Base-by-base conservation (phyloP, 2,888 invertebrate genomes). In the Xestia sexstrigata region DNA sequence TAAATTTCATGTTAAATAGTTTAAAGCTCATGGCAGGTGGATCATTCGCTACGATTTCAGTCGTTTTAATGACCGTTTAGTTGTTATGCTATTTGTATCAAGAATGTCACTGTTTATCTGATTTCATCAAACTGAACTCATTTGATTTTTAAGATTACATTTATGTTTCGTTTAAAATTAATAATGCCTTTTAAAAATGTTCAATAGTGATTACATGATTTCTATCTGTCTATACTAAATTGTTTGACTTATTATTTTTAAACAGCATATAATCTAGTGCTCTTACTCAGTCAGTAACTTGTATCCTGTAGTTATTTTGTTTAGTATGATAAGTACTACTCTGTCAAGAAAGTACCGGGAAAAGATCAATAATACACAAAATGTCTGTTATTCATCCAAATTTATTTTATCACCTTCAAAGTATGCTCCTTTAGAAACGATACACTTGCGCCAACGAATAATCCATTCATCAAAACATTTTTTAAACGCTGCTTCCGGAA, bases 21-120 rank as follows among this genome's bases (percentile, higher is more conserved):
- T 45, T 45, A 13, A 9, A 45, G 42, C 9, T 62, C 49, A 6
- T 35, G 15, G 15, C 23, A 1, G 4, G 11, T 30, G 1, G 4
- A 35, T 6, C 6, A 47, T 49, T 49, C 23, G 2, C 8, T 17
- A 2, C n/a, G 13, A 52, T 20, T 39, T 9, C 13, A 17, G 6
- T 35, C 5, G 17, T 15, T 60, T 5, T 23, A 66, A 17, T 45
- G 7, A 58, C 26, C 26, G 1, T 0, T 6, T 52, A 23, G n/a
- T 74, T 39, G 11, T 15, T 45, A 30, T 45, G 17, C 26, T 20
- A 11, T 45, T 20, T 20, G 58, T 8, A 42, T 66, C 6, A 23
- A 26, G 17, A 17, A 35, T 67, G 8, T 26, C 11, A 45, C 17
- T 45, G n/a, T 58, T 75, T 68, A 79, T 81, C 68, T 81, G 63